Evolutionary conservation across 2,113 vertebrate species (phyloP).

Genomic region (Malurus elegans): DNA sequence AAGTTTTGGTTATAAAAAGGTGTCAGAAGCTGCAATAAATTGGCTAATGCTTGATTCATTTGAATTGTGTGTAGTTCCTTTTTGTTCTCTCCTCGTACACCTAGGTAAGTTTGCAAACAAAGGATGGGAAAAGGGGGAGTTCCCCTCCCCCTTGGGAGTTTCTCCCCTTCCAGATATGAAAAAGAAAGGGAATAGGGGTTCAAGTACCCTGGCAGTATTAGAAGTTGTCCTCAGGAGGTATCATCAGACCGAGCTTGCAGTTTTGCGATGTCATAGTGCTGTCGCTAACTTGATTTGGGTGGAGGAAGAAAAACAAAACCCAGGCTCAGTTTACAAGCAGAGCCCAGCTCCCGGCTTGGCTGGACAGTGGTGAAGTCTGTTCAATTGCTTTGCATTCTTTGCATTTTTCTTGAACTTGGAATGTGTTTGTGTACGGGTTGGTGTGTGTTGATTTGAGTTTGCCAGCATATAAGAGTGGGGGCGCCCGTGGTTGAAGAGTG

Average conservation of each 20-base stretch:
- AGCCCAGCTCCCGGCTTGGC: neutral
- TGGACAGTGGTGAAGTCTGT: neutral
- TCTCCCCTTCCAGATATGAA: too few species aligned
- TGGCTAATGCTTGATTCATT: too few species aligned
- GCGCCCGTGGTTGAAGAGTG: neutral
- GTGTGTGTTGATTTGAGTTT: neutral
- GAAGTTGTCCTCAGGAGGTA: neutral
- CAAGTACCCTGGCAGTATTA: neutral
- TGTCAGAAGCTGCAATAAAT: too few species aligned
- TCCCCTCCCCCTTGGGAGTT: too few species aligned
- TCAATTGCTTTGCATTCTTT: neutral
- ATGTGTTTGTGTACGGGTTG: neutral
- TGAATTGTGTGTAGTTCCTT: too few species aligned
- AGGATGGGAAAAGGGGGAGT: too few species aligned
- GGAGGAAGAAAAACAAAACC: neutral
- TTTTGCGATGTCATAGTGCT: neutral
- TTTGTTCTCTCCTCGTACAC: too few species aligned
- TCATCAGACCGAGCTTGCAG: neutral
- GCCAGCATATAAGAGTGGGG: too few species aligned
- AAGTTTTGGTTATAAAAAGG: too few species aligned
- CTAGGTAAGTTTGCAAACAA: too few species aligned
- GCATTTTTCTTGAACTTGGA: neutral
- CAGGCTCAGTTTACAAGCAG: neutral
- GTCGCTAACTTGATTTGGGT: neutral
- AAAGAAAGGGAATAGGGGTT: neutral